phyloP scores from a whole-genome alignment of 2,113 vertebrate genomes.

The Thunnus maccoyii region DNA sequence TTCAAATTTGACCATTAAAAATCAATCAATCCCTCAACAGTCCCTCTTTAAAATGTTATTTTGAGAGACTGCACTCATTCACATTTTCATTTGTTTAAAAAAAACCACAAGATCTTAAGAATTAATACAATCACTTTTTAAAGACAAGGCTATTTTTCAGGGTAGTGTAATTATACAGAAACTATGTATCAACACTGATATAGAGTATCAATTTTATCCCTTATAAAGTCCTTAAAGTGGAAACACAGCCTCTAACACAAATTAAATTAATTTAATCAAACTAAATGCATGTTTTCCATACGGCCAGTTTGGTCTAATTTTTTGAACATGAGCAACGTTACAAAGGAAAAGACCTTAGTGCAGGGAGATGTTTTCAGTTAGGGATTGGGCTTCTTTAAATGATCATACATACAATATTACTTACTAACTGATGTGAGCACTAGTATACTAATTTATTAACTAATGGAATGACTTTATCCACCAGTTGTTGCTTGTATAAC shows the following conservation, averaged over 20 bases:
- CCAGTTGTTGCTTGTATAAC: slow-evolving; percentile 66
- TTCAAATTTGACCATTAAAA: too few relatives aligned
- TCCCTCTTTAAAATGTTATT: too few relatives aligned
- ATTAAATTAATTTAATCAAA: too few relatives aligned
- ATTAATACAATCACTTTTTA: neutral
- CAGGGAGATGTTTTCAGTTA: neutral
- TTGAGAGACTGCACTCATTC: too few relatives aligned
- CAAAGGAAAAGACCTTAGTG: too few relatives aligned
- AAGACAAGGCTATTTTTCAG: neutral
- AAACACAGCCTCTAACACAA: too few relatives aligned
- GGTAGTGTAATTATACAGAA: too few relatives aligned
- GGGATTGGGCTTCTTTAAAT: neutral
- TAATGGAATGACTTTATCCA: slow-evolving; percentile 47
- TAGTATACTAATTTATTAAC: neutral
- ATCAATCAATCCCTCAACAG: too few relatives aligned
- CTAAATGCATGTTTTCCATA: too few relatives aligned
- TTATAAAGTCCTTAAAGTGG: too few relatives aligned
- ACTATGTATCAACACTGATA: neutral
- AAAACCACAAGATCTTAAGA: neutral
- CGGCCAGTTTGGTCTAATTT: too few relatives aligned
- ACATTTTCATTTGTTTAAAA: slow-evolving; percentile 16
- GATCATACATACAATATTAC: neutral
- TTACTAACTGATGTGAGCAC: neutral
- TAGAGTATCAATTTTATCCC: neutral
- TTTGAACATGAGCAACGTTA: too few relatives aligned